phyloP scores from a whole-genome alignment of 2,888 invertebrate genomes.

The Schrankia costaestrigalis region DNA sequence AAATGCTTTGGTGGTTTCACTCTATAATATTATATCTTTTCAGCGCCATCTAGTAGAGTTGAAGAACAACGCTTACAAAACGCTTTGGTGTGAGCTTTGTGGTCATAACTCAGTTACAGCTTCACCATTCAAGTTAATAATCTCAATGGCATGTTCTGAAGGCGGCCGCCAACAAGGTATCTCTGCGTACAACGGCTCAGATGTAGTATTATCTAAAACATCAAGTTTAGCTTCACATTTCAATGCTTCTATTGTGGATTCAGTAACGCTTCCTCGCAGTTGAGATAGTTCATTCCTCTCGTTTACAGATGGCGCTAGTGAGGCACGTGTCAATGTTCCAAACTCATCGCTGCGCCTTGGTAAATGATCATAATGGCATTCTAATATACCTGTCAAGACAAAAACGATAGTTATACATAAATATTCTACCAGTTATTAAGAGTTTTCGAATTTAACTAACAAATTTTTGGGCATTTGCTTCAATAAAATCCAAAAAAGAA shows the following conservation, averaged over 20 bases:
- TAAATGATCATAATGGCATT: conserved; percentile 83
- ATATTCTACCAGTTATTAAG: no score
- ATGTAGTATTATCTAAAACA: conserved; percentile 59
- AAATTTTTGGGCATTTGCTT: no score
- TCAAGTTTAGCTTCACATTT: conserved; percentile 72
- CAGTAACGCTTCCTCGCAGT: conserved; percentile 51
- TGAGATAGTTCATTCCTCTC: conserved; percentile 47
- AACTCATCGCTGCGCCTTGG: conserved; percentile 66
- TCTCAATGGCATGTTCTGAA: conserved; percentile 70
- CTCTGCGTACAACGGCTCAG: conserved; percentile 85
- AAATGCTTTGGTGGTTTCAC: conserved; percentile 37
- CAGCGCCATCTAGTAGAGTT: conserved; percentile 50
- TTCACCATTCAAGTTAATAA: conserved; percentile 69
- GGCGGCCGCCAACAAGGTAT: conserved; percentile 81
- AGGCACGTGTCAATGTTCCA: conserved; percentile 43
- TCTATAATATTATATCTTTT: conserved; percentile 13
- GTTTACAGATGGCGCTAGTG: conserved; percentile 61
- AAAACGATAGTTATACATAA: background rate
- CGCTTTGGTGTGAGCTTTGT: conserved; percentile 2
- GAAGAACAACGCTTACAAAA: conserved; percentile 14
- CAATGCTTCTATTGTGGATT: conserved; percentile 66
- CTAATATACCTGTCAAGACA: conserved; percentile 77
- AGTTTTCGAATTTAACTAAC: no score
- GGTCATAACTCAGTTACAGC: conserved; percentile 77
- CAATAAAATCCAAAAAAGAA: no score